A percentile compares a stretch with the other conserved stretches of the same genome.
These are phyloP conservation scores for Sphyrna mokarran DNA, from an alignment of 2,113 vertebrate genomes.

Conservation along the genomic window DNA sequence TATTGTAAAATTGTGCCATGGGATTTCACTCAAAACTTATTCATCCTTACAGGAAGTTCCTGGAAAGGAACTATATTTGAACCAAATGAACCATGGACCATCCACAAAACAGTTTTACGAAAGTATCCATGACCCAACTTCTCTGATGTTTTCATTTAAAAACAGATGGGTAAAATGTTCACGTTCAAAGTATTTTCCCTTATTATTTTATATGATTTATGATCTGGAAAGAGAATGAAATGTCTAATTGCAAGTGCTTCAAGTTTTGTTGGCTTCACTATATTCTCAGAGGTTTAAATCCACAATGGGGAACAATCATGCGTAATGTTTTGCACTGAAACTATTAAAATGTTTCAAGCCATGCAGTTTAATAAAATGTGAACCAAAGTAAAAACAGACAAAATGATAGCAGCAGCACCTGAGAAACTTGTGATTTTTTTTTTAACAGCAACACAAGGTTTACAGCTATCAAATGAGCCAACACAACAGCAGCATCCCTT, in stretches of 20 bases:
- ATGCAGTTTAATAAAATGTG: conserved; percentile 10
- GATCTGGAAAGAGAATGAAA: not conserved
- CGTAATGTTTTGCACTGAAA: not conserved
- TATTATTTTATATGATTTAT: conserved; percentile 6
- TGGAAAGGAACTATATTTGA: conserved; percentile 18
- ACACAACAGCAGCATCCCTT: not conserved
- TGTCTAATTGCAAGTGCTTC: not conserved
- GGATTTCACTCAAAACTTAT: conserved; percentile 2
- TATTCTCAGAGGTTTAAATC: conserved; percentile 17
- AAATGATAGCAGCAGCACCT: not conserved
- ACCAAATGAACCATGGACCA: not conserved
- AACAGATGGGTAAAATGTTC: conserved; percentile 32
- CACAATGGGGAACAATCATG: not conserved
- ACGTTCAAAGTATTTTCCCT: not conserved
- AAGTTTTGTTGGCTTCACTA: not conserved
- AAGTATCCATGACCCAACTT: not conserved
- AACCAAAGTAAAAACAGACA: not conserved
- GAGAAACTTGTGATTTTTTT: not conserved
- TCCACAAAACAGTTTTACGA: not conserved
- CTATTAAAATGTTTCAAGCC: conserved; percentile 24
- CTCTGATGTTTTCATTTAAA: conserved; percentile 31
- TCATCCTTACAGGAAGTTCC: not conserved
- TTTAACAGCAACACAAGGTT: not conserved
- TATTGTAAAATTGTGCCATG: not conserved
- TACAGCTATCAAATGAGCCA: not conserved